Base-by-base conservation (phyloP, 2,113 vertebrate genomes). In the Paradisaea rubra region DNA sequence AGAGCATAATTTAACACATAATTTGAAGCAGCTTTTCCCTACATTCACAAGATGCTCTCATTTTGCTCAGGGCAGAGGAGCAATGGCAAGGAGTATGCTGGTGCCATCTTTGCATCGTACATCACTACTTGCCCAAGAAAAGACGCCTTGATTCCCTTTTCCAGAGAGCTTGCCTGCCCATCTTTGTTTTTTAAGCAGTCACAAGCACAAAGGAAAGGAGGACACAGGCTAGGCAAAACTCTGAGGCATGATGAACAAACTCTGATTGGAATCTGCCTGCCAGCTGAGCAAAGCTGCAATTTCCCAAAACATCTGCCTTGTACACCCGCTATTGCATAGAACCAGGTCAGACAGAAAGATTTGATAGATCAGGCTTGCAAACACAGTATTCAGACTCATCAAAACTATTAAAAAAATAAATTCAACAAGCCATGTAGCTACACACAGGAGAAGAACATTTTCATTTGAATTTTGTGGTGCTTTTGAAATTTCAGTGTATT, bases 1-100 rank as follows among this genome's bases (percentile, higher is more conserved):
- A 90, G 42, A 94, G 91, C 68, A 94, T 89, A 94, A 87, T 94
- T 93, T 89, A 91, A 39, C 74, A 85, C 70, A 59, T 80, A 91
- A 92, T 94, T 91, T 94, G 81, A 69, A 85, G 72, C 64, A 93
- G 77, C 53, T 71, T 86, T 95, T 52, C 39, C 54, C 11, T 65
- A 22, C 27, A 23, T n/a, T 85, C 68, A 73, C 66, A 92, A 79
- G 59, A 94, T 92, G 78, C 11, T 91, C 35, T 86, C 13, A 6
- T 85, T 94, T 91, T 86, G 30, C 70, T 76, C 35, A 80, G 50
- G 63, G 86, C 64, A 80, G 77, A 77, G 42, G 68, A 83, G 64
- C 20, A 77, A 73, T 28, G 52, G 54, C 54, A 90, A 54, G 23
- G 39, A 81, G 54, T 65, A 18, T 8, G 1, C 45, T 76, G 49